Evolutionary conservation across 1,140 invertebrate genomes (phyloP).

Genomic region (Watersipora subatra): DNA sequence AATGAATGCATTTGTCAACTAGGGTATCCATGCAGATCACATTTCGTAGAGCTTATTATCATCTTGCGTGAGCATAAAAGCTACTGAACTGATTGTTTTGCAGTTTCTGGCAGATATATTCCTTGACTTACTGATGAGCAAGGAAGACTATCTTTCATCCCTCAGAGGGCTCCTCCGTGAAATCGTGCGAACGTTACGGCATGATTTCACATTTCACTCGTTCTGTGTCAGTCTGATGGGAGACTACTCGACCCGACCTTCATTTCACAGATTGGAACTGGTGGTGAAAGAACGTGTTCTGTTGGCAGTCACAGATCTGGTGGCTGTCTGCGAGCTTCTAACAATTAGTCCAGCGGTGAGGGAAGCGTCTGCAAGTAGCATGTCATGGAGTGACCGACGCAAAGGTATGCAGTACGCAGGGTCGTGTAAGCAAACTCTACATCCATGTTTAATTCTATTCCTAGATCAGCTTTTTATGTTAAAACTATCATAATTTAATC

Average conservation of each 20-base stretch:
- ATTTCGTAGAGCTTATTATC: no score
- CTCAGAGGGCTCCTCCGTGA: conserved; percentile 70
- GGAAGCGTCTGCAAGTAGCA: conserved; percentile 47
- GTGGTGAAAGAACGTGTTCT: background rate
- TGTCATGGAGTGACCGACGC: background rate
- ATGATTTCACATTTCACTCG: conserved; percentile 59
- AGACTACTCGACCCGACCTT: conserved; percentile 32
- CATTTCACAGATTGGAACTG: background rate
- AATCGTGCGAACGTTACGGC: conserved; percentile 66
- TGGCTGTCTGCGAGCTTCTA: conserved; percentile 70
- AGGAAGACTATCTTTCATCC: conserved; percentile 77
- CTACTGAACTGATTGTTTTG: no score
- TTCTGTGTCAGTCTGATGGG: conserved; percentile 57
- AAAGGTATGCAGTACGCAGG: no score
- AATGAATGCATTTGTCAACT: no score
- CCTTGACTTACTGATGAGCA: conserved; percentile 68
- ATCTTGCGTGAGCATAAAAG: no score
- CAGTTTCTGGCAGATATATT: conserved; percentile 49
- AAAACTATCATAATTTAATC: no score
- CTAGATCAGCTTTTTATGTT: no score
- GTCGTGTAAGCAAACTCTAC: no score
- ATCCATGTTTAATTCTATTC: no score
- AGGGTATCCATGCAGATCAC: no score
- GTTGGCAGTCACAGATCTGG: conserved; percentile 59
- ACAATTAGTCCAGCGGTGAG: conserved; percentile 60